phyloP scores from a whole-genome alignment of 2,797 vertebrate species.

The Kryptolebias ocellatus region DNA sequence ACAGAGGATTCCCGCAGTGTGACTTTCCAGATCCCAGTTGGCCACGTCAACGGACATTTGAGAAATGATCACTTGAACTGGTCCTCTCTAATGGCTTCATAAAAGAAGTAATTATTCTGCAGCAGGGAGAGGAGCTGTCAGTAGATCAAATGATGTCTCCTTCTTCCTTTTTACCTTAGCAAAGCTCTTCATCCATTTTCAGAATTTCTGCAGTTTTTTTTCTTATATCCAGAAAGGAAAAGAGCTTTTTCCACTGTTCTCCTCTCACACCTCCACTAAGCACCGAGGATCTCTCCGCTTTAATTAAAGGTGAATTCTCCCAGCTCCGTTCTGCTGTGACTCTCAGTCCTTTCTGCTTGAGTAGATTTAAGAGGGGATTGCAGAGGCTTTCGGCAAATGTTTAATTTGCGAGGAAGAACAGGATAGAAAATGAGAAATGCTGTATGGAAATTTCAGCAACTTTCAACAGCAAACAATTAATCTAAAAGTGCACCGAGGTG shows the following conservation, averaged over 20 bases:
- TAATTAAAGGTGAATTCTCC: slow-evolving; percentile 71
- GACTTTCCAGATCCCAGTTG: slow-evolving; percentile 37
- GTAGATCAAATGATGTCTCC: slow-evolving; percentile 78
- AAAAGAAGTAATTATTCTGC: slow-evolving; percentile 78
- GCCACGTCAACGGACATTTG: slow-evolving; percentile 57
- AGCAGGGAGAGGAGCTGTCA: slow-evolving; percentile 61
- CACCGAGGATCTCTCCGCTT: slow-evolving; percentile 59
- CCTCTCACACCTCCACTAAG: slow-evolving; percentile 58
- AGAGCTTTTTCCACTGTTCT: slow-evolving; percentile 36
- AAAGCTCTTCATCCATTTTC: slow-evolving; percentile 65
- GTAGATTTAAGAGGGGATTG: slow-evolving; percentile 57
- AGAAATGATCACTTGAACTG: slow-evolving; percentile 68
- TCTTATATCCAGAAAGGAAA: slow-evolving; percentile 35
- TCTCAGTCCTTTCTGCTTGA: slow-evolving; percentile 58
- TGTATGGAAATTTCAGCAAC: slow-evolving; percentile 28
- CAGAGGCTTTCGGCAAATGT: slow-evolving; percentile 48
- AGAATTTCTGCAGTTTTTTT: slow-evolving; percentile 53
- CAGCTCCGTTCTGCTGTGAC: slow-evolving; percentile 52
- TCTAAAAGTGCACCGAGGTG: slow-evolving; percentile 3
- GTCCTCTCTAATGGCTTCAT: slow-evolving; percentile 69
- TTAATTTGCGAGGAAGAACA: slow-evolving; percentile 40
- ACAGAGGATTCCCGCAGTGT: slow-evolving; percentile 27
- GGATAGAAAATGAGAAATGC: slow-evolving; percentile 30
- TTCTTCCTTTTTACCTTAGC: slow-evolving; percentile 63
- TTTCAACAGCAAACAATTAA: slow-evolving; percentile 35